Evolutionary conservation across 2,113 vertebrate species (phyloP).

Genomic region (Macheiramphus alcinus): DNA sequence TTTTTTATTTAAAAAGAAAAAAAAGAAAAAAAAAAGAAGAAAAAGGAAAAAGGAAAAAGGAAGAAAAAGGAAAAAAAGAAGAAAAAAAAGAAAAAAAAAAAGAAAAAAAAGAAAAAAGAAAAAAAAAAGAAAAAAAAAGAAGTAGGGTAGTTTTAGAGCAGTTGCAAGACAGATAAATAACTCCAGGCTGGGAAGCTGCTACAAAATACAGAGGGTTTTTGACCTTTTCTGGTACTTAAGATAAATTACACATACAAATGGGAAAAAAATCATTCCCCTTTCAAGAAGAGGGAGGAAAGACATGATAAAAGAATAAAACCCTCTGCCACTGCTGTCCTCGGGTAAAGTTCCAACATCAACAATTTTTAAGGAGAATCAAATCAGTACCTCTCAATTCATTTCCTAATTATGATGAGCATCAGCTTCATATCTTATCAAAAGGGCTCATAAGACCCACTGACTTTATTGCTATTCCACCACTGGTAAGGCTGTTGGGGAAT

Average conservation of each 20-base stretch:
- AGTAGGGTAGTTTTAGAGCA: background rate
- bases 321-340: background rate
- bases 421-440: background rate
- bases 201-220: background rate
- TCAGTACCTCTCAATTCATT: background rate
- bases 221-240: slow-evolving; percentile 5
- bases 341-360: background rate
- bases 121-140: background rate
- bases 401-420: background rate
- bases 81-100: too few relatives aligned
- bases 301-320: background rate
- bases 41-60: background rate
- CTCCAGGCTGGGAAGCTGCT: background rate
- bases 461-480: background rate
- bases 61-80: background rate
- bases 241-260: background rate
- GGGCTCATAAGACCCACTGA: background rate
- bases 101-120: too few relatives aligned
- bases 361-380: background rate
- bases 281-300: background rate
- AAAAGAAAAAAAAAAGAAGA: too few relatives aligned
- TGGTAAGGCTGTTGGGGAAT: background rate
- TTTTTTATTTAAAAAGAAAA: background rate
- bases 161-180: background rate
- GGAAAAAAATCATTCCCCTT: background rate